These are phyloP conservation scores for Sympetrum striolatum DNA, from an alignment of 2,888 invertebrate species.

Conservation along the genomic window DNA sequence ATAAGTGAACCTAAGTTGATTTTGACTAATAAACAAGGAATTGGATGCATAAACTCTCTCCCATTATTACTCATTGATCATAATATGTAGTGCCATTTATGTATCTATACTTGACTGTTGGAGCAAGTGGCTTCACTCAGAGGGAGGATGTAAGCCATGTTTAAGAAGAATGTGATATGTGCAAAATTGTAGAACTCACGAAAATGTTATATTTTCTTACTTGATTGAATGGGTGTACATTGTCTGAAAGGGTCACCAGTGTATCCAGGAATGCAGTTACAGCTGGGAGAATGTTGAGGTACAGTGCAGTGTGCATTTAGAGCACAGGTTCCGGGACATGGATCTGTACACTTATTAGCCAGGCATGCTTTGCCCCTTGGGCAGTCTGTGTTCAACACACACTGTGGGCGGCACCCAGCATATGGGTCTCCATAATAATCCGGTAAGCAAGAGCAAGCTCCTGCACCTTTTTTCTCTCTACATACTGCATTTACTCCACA, in stretches of 20 bases:
- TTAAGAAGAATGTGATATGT: neutral
- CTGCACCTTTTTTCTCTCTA: constrained; percentile 75
- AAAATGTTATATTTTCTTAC: constrained; percentile 52
- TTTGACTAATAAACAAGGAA: neutral
- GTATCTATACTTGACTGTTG: neutral
- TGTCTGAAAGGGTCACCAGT: constrained; percentile 75
- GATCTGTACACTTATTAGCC: constrained; percentile 79
- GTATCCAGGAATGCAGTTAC: constrained; percentile 75
- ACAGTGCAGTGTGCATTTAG: constrained; percentile 78
- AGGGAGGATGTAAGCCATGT: neutral
- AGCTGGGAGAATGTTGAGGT: constrained; percentile 77
- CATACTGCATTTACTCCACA: constrained; percentile 85
- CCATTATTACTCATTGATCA: neutral
- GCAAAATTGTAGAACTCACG: neutral
- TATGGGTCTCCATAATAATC: constrained; percentile 82
- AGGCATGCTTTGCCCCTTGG: constrained; percentile 74
- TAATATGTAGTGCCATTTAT: neutral
- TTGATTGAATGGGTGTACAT: constrained; percentile 61
- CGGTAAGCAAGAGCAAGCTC: constrained; percentile 76
- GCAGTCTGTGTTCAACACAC: constrained; percentile 79
- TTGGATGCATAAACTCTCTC: neutral
- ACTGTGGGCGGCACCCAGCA: constrained; percentile 80
- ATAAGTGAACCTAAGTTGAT: neutral
- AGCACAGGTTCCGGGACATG: constrained; percentile 80
- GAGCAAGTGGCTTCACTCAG: neutral